phyloP scores from a whole-genome alignment of 2,888 invertebrate genomes.

The Drosophila conformis region DNA sequence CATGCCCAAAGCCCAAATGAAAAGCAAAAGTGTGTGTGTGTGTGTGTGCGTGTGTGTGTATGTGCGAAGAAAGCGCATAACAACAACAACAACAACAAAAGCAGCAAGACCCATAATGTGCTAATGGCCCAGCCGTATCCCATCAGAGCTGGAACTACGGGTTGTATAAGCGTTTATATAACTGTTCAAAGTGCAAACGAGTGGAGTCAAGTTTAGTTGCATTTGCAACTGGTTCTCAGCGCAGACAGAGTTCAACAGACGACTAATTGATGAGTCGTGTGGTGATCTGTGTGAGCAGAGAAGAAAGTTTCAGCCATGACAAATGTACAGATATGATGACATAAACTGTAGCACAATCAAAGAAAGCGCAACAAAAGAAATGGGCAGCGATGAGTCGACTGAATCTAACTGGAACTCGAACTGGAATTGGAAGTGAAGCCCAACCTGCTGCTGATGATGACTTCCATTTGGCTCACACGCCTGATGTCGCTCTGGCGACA shows the following conservation, averaged over 20 bases:
- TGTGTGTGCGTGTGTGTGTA: constrained; percentile 31
- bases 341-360: constrained; percentile 77
- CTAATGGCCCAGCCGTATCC: constrained; percentile 31
- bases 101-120: constrained; percentile 22
- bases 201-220: constrained; percentile 28
- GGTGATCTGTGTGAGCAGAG: constrained; percentile 7
- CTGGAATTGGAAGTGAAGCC: constrained; percentile 9
- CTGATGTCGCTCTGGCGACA: constrained; percentile 41
- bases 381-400: constrained; percentile 49
- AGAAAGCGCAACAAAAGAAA: constrained; percentile 69
- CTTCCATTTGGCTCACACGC: constrained; percentile 38
- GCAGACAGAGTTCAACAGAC: constrained; percentile 63
- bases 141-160: constrained; percentile 18
- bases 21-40: constrained; percentile 57
- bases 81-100: constrained; percentile 22
- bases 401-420: constrained; percentile 53
- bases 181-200: constrained; percentile 46
- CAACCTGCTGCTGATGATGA: constrained; percentile 25
- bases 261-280: constrained; percentile 60
- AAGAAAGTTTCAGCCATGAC: constrained; percentile 66
- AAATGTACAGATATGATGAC: constrained; percentile 76
- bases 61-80: constrained; percentile 64
- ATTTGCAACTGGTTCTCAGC: constrained; percentile 61
- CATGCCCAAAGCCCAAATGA: constrained; percentile 58
- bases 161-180: constrained; percentile 53